These are phyloP conservation scores for Hesperia comma DNA, from an alignment of 2,888 invertebrate genomes.

Conservation along the genomic window DNA sequence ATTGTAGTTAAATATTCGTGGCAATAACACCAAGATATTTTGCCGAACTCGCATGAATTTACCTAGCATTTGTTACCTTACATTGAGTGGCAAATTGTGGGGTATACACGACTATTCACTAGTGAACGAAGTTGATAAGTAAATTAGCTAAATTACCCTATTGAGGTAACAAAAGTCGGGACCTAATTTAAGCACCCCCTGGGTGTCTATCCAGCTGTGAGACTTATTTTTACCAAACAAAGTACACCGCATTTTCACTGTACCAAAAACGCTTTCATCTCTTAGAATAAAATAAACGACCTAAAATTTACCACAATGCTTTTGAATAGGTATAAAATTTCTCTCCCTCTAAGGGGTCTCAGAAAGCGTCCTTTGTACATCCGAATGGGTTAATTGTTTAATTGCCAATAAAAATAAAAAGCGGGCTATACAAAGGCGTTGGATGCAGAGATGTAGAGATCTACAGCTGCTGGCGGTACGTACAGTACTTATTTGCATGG, in stretches of 20 bases:
- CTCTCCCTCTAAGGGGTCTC: conserved; percentile 63
- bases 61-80: too few relatives aligned
- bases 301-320: conserved; percentile 71
- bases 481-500: conserved; percentile 45
- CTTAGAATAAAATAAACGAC: conserved; percentile 58
- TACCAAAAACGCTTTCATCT: conserved; percentile 59
- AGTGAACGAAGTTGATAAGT: conserved; percentile 14
- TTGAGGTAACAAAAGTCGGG: conserved; percentile 42
- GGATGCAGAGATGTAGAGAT: conserved; percentile 41
- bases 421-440: conserved; percentile 55
- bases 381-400: conserved; percentile 81
- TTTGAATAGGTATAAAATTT: conserved; percentile 78
- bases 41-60: too few relatives aligned
- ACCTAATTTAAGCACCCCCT: conserved; percentile 52
- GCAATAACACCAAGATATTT: too few relatives aligned
- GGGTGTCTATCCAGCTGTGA: conserved; percentile 52
- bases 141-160: conserved; percentile 38
- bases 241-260: conserved; percentile 48
- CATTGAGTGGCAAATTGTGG: too few relatives aligned
- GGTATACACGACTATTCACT: conserved; percentile 3
- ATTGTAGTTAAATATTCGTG: too few relatives aligned
- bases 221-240: conserved; percentile 56
- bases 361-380: conserved; percentile 65
- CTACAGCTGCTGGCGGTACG: conserved; percentile 47
- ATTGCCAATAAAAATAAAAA: conserved; percentile 82